Evolutionary conservation across 2,888 invertebrate species (phyloP), one percentile per base, ranked within the genome.

Genomic region (Hydriomena furcata): DNA sequence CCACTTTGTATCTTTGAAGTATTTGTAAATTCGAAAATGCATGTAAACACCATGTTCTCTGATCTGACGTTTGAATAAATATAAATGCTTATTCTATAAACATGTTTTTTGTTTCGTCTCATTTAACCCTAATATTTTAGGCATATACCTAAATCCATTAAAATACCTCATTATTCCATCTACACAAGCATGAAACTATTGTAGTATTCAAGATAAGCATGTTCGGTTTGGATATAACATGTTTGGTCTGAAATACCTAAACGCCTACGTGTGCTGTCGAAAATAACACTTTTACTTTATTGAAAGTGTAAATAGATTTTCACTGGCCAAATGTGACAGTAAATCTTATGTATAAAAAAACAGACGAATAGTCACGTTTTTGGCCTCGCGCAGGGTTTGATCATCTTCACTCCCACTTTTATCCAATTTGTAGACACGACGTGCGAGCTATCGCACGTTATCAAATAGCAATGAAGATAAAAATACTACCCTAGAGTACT

Each of bases 41-140:
- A 55, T 44, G 47, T 47, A 32, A 27, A 34, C 53, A 56, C 59
- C 38, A 62, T 48, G 45, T 54, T 60, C 46, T 66, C 55, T 62
- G 63, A 62, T 66, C 57, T 61, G 61, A 62, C 53, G 44, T 42
- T 57, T 65, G 60, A 48, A 47, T 48, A 48, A 42, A 61, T 58
- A 51, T 60, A 61, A 60, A 66, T 65, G 68, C 69, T 68, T 69
- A 64, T 56, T 63, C 32, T 55, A 25, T 49, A 48, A 45, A 12
- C 10, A 28, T 11, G 27, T 36, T 42, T 37, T 53, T 50, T 38
- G 36, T 50, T 56, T 45, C 24, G 7, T 10, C 27, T 38, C 28
- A 30, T 24, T 31, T 43, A 11, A 42, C 38, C 37, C 32, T 36
- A n/a, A 48, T 24, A 3, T 10, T 5, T 24, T n/a, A 7, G 1